phyloP scores from a whole-genome alignment of 2,797 vertebrate species.

The Lutjanus campechanus region DNA sequence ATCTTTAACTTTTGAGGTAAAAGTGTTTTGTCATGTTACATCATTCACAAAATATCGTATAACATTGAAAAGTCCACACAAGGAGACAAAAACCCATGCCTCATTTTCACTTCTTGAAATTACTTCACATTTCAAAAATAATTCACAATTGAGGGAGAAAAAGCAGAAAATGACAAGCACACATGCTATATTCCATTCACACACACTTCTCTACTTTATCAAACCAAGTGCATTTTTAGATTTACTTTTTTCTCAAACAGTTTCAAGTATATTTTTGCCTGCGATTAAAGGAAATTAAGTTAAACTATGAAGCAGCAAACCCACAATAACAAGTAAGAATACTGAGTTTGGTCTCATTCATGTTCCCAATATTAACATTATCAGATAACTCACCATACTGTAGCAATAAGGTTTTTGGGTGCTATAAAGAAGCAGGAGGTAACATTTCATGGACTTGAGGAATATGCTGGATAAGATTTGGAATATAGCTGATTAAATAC shows the following conservation, averaged over 20 bases:
- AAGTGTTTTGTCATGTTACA: constrained; percentile 86
- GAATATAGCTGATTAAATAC: constrained; percentile 88
- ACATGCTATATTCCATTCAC: constrained; percentile 87
- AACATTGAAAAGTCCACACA: constrained; percentile 85
- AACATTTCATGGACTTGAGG: constrained; percentile 86
- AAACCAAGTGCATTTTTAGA: constrained; percentile 84
- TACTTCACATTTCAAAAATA: constrained; percentile 87
- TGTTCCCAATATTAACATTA: constrained; percentile 80
- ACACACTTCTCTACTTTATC: constrained; percentile 76
- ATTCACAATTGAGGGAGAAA: constrained; percentile 81
- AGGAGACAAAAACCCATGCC: constrained; percentile 81
- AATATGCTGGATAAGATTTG: constrained; percentile 87
- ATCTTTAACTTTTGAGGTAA: constrained; percentile 89
- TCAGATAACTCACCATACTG: constrained; percentile 82
- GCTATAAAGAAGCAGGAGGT: constrained; percentile 87
- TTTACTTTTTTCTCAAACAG: constrained; percentile 73
- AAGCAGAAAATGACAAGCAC: constrained; percentile 85
- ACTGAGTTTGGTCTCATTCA: constrained; percentile 88
- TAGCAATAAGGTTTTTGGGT: constrained; percentile 87
- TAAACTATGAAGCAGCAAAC: constrained; percentile 86
- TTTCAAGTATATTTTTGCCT: constrained; percentile 86
- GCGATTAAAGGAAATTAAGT: constrained; percentile 75
- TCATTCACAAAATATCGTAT: constrained; percentile 87
- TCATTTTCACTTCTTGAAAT: constrained; percentile 79
- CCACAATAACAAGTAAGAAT: constrained; percentile 84